Evolutionary conservation across 1,140 invertebrate genomes (phyloP), one percentile per base, ranked within the genome.

Genomic region (Probaryconus sp.): DNA sequence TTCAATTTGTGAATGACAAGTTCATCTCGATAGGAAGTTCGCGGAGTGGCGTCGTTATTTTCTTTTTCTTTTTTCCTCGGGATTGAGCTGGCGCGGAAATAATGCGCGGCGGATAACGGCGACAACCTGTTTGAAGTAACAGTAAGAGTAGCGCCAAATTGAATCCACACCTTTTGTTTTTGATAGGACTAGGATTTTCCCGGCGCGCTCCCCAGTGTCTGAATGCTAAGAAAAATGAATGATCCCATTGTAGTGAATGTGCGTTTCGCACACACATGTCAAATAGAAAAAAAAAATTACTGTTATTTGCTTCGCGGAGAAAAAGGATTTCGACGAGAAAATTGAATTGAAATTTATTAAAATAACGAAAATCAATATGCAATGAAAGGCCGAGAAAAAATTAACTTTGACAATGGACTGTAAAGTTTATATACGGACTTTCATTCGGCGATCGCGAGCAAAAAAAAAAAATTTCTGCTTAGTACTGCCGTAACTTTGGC

Each of bases 1-100:
- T 70, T 70, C 56, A 70, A 56, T n/a, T 61, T 55, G 40, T 51
- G 48, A 63, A 50, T 70, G 67, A 70, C 67, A 61, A 61, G 67
- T 70, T 70, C 40, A 70, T 63, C 67, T 61, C 48, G 33, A 61
- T 47, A 16, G 17, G 7, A 28, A 40, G 10, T 31, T 26, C 10
- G 17, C 6, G 47, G 26, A 7, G 26, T 37, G 16, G 26, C 45
- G 56, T 14, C 6, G 20, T 5, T 14, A n/a, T 20, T n/a, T 45
- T 24, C 30, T 33, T 47, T 47, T 47, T 50, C 50, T 45, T 71
- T 71, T 71, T 63, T 71, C 40, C 50, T 55, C 31, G 35, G 67
- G 50, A 71, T 60, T 56, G 9, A 45, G 47, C 38, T 51, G 6
- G 14, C 21, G 24, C n/a, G 18, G 28, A 40, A 50, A 61, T 70